phyloP scores from a whole-genome alignment of 2,888 invertebrate genomes.

The Pachydiplax longipennis region DNA sequence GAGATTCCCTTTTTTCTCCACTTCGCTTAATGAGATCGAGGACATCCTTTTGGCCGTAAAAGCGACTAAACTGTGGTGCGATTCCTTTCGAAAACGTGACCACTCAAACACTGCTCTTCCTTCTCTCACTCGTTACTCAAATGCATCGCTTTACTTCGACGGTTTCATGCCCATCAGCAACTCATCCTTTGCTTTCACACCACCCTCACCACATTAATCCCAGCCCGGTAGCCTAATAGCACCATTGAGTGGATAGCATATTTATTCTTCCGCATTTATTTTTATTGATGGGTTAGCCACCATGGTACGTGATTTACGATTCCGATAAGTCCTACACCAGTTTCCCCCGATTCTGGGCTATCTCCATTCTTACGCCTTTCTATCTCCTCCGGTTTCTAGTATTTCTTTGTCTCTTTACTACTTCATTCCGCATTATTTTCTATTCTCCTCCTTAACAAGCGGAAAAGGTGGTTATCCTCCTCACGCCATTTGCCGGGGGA shows the following conservation, averaged over 20 bases:
- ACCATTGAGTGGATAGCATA: not conserved
- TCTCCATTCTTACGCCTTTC: not conserved
- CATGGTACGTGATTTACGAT: conserved; percentile 16
- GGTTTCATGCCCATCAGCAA: not conserved
- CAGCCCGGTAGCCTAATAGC: no score
- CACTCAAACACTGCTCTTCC: not conserved
- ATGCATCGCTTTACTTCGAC: not conserved
- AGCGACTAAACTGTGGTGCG: not conserved
- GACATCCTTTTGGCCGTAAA: not conserved
- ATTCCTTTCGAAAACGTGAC: not conserved
- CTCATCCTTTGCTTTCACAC: not conserved
- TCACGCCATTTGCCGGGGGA: not conserved
- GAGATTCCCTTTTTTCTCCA: not conserved
- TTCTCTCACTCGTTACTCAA: not conserved
- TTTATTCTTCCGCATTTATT: not conserved
- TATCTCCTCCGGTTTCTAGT: not conserved
- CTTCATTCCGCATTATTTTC: not conserved
- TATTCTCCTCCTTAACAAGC: not conserved
- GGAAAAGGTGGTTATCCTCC: not conserved
- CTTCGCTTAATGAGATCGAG: not conserved
- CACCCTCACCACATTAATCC: not conserved
- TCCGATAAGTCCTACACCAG: not conserved
- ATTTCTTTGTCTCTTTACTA: not conserved
- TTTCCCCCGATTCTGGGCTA: not conserved
- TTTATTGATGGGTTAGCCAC: not conserved